A percentile compares a stretch with the other conserved stretches of the same genome.
Conservation (phyloP, 2,888 invertebrate genomes). For the Sinopyrophorus schimmeli region DNA sequence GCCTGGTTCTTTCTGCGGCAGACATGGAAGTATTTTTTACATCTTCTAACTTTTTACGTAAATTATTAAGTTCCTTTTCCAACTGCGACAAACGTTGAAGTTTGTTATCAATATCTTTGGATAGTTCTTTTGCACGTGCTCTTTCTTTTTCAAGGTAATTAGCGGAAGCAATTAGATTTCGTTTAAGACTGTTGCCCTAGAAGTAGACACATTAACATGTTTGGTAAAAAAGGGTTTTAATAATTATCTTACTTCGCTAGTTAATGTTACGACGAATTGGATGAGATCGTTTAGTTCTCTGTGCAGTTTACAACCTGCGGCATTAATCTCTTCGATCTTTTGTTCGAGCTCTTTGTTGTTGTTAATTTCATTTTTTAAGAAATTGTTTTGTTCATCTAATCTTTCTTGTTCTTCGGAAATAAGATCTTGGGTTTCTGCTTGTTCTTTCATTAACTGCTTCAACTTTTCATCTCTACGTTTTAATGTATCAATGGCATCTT, state of each 20-base stretch:
- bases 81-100: constrained; percentile 36
- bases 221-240: neutral
- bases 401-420: constrained; percentile 57
- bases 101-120: constrained; percentile 39
- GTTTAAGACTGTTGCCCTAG: constrained; percentile 58
- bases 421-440: constrained; percentile 47
- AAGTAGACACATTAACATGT: constrained; percentile 25
- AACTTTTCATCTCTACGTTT: constrained; percentile 72
- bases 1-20: constrained; percentile 62
- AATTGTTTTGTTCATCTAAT: constrained; percentile 63
- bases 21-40: constrained; percentile 60
- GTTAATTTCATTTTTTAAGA: constrained; percentile 62
- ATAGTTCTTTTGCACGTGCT: constrained; percentile 40
- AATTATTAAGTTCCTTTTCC: constrained; percentile 41
- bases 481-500: constrained; percentile 69
- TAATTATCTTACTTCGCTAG: constrained; percentile 55
- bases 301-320: constrained; percentile 51
- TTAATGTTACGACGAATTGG: constrained; percentile 50
- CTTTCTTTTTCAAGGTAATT: constrained; percentile 48
- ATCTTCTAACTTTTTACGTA: constrained; percentile 58
- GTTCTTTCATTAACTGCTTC: constrained; percentile 57
- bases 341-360: constrained; percentile 61
- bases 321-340: constrained; percentile 53
- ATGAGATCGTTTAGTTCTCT: constrained; percentile 45
- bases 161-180: constrained; percentile 56